Conservation (phyloP, 2,888 invertebrate genomes). For the Melieria crassipennis region DNA sequence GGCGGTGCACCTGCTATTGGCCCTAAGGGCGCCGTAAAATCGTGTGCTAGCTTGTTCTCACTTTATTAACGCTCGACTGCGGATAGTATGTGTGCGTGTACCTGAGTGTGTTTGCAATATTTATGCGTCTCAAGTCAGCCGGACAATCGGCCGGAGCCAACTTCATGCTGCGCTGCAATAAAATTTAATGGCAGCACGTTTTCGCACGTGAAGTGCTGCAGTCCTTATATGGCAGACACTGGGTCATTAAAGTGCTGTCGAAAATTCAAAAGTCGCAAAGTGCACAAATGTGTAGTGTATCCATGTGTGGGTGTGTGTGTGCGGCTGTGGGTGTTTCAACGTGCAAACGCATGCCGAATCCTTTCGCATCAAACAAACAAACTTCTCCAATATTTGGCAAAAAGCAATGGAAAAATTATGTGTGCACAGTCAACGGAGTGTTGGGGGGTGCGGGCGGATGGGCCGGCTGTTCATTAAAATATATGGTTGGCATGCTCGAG, state of each 20-base stretch:
- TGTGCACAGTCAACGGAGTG: background rate
- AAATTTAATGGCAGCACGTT: slow-evolving; percentile 57
- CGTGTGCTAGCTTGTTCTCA: slow-evolving; percentile 46
- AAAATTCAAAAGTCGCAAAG: slow-evolving; percentile 8
- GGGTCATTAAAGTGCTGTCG: slow-evolving; percentile 3
- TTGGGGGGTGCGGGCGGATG: background rate
- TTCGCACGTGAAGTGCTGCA: slow-evolving; percentile 17
- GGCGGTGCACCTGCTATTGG: slow-evolving; percentile 43
- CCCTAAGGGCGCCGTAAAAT: slow-evolving; percentile 55
- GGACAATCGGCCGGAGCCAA: slow-evolving; percentile 41
- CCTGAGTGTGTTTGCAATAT: slow-evolving; percentile 39
- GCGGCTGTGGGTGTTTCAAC: background rate
- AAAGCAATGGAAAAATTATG: too few relatives aligned
- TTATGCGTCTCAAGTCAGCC: slow-evolving; percentile 44
- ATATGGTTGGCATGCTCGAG: slow-evolving; percentile 32
- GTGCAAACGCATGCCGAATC: background rate
- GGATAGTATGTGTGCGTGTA: slow-evolving; percentile 1
- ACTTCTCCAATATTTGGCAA: too few relatives aligned
- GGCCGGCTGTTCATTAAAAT: slow-evolving; percentile 27
- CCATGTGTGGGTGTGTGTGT: slow-evolving; percentile 4
- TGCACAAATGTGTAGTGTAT: background rate
- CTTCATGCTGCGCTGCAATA: slow-evolving; percentile 49
- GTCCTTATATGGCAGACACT: slow-evolving; percentile 14
- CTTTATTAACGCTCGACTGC: slow-evolving; percentile 23
- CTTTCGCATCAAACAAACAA: background rate